Evolutionary conservation across 2,113 vertebrate species (phyloP), one percentile per base, ranked within the genome.

Genomic region (Antechinus stuartii): DNA sequence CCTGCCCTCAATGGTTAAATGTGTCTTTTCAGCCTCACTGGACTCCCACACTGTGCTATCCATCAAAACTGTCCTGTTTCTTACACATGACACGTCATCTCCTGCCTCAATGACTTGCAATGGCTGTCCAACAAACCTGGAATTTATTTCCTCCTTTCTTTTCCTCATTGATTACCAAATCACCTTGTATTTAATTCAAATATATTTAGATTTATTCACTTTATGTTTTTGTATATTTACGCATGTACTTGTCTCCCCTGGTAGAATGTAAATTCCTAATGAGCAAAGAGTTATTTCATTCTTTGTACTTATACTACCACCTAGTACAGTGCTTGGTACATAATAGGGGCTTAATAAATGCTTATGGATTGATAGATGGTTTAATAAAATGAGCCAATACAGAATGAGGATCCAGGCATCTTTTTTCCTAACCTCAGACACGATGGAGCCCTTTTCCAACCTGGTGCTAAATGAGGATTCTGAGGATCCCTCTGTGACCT

Each of bases 401-500:
- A 42, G 68, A 19, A 42, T 84, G 68, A 84, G 68, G 68, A 84
- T 42, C 68, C n/a, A 84, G 68, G 35, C 56, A 26, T 95, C 54
- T 55, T 96, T 91, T 91, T 56, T 0, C 89, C 14, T 94, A 90
- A 54, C 89, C n/a, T 0, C 98, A 99, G 99, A 99, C 49, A 91
- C 99, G 0, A 94, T 97, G 91, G 99, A 99, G 96, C 97, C 98
- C 0, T 99, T 99, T 46, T 98, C 99, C 7, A 98, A 96, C 96
- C 98, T 99, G 97, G 97, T 98, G 89, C 99, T 99, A 97, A 98
- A 97, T 0, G 99, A 99, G 97, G 99, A 99, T 93, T 98, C 98
- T 0, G 98, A 99, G 0, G 97, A 98, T 57, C 91, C 98, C 54
- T 96, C 98, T 35, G 42, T 98, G 92, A 97, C 96, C 46, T 12